Percentiles rank a stretch among this genome's conserved stretches.
Conservation (phyloP, 2,797 vertebrate genomes). For the Silurus aristotelis region DNA sequence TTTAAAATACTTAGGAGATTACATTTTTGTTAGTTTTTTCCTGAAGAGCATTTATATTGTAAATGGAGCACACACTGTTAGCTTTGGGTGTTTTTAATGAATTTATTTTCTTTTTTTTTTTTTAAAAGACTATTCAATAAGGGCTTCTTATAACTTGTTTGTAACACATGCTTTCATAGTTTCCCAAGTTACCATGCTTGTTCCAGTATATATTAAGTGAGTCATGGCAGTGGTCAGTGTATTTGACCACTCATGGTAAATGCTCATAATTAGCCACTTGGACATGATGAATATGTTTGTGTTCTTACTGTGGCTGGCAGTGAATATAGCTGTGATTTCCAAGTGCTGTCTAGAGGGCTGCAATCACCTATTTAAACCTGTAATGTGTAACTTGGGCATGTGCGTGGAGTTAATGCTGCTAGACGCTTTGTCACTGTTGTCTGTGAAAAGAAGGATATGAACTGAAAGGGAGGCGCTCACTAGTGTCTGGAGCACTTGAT, state of each 20-base stretch:
- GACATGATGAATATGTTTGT: conserved; percentile 56
- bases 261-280: conserved; percentile 52
- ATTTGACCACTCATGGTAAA: conserved; percentile 51
- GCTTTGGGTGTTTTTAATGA: neutral
- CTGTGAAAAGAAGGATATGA: conserved; percentile 10
- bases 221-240: conserved; percentile 54
- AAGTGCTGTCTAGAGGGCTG: neutral
- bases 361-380: conserved; percentile 35
- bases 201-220: conserved; percentile 47
- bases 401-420: neutral
- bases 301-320: conserved; percentile 38
- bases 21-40: neutral
- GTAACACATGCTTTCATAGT: conserved; percentile 14
- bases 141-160: neutral
- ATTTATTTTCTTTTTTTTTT: neutral
- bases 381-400: conserved; percentile 1
- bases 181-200: conserved; percentile 24
- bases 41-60: neutral
- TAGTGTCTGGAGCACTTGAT: neutral
- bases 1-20: conserved; percentile 50
- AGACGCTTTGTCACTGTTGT: neutral
- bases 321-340: conserved; percentile 44
- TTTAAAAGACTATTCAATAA: neutral
- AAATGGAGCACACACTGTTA: neutral
- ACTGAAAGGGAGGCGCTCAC: conserved; percentile 8